A percentile compares a stretch with the other conserved stretches of the same genome.
These are phyloP conservation scores for Petromus typicus DNA, from an alignment of 2,113 vertebrate species.

Conservation along the genomic window DNA sequence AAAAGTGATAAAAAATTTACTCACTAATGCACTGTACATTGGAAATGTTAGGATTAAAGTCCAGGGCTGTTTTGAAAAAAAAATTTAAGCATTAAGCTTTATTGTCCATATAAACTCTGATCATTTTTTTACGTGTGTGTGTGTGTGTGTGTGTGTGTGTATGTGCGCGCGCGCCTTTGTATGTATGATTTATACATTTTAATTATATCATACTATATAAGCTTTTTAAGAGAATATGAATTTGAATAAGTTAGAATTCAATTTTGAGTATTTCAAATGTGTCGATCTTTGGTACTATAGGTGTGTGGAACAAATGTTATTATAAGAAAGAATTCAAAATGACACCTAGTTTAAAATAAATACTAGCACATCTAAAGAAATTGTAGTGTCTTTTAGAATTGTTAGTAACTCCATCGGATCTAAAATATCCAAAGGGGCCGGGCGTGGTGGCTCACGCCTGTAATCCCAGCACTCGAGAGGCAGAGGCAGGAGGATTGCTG, in stretches of 20 bases:
- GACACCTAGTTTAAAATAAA: conserved; percentile 35
- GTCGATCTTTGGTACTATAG: neutral
- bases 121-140: neutral
- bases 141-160: neutral
- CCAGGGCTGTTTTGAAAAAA: neutral
- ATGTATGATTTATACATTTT: neutral
- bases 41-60: neutral
- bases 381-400: neutral
- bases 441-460: too few relatives aligned
- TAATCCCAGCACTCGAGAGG: too few relatives aligned
- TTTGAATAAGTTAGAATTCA: neutral
- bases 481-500: too few relatives aligned
- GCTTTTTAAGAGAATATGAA: conserved; percentile 1
- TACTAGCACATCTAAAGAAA: neutral
- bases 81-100: neutral
- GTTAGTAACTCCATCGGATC: neutral
- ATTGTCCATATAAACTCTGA: neutral
- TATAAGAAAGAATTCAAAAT: conserved; percentile 24
- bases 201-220: neutral
- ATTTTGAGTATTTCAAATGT: neutral
- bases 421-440: too few relatives aligned
- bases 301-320: neutral
- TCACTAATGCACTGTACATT: neutral
- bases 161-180: too few relatives aligned
- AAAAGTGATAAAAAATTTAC: neutral